Percentiles rank a stretch among this genome's conserved stretches.
Conservation (phyloP, 1,140 invertebrate genomes). For the Eurytemora carolleeae region DNA sequence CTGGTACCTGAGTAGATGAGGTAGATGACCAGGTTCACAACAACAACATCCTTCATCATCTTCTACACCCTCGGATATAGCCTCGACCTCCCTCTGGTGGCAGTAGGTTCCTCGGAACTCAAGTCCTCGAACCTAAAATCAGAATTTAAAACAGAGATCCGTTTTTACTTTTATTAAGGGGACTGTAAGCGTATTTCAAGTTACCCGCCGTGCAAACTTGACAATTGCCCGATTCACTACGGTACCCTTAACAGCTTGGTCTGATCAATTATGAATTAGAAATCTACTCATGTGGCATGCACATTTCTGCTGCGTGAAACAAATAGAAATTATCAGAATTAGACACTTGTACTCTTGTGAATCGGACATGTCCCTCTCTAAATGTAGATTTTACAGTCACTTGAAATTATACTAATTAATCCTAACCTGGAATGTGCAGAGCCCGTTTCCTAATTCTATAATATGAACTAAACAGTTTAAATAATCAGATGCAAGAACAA, state of each 20-base stretch:
- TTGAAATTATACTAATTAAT: not conserved
- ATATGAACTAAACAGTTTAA: conserved; percentile 95
- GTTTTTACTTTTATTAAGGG: too few species aligned
- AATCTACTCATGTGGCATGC: too few species aligned
- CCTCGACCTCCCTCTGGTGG: conserved; percentile 89
- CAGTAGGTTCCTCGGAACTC: conserved; percentile 98
- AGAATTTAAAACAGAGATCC: not conserved
- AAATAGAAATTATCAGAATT: too few species aligned
- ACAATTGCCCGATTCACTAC: too few species aligned
- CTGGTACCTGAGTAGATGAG: conserved; percentile 52
- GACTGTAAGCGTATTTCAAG: too few species aligned
- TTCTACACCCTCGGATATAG: conserved; percentile 88
- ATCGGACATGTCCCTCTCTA: too few species aligned
- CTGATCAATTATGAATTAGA: too few species aligned
- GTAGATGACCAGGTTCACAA: conserved; percentile 74
- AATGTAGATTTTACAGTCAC: not conserved
- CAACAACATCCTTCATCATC: conserved; percentile 83
- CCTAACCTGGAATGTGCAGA: conserved; percentile 81
- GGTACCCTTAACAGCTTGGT: too few species aligned
- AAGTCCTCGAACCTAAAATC: conserved; percentile 48
- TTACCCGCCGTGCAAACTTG: too few species aligned
- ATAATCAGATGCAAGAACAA: conserved; percentile 89
- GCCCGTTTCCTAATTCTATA: conserved; percentile 91
- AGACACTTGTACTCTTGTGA: too few species aligned
- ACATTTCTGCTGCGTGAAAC: too few species aligned